phyloP scores from a whole-genome alignment of 2,113 vertebrate species.

The Nannospalax galili region DNA sequence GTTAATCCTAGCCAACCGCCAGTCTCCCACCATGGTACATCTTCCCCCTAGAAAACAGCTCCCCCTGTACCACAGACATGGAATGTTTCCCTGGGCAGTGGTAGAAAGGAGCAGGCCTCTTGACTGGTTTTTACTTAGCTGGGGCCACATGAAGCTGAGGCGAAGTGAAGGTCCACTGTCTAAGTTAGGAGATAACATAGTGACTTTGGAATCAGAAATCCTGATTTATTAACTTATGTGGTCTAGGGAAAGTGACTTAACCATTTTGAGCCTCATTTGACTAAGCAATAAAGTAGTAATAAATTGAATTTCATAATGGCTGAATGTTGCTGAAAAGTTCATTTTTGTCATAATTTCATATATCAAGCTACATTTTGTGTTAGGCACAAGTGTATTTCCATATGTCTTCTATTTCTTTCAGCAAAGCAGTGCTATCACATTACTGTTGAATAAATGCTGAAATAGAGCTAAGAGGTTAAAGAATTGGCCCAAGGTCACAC shows the following conservation, averaged over 20 bases:
- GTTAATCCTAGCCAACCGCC: neutral
- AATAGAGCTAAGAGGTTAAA: neutral
- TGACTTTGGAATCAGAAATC: neutral
- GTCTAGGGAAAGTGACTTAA: neutral
- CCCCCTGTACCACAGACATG: neutral
- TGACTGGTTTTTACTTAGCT: neutral
- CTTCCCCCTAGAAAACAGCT: neutral
- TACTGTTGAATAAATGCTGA: neutral
- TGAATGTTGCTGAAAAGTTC: neutral
- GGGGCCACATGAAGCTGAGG: neutral
- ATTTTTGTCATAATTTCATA: neutral
- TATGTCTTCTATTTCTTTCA: neutral
- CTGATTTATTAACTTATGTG: neutral
- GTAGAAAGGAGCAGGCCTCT: neutral
- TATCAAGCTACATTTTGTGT: neutral
- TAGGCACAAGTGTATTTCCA: neutral
- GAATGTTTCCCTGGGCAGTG: neutral
- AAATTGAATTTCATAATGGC: neutral
- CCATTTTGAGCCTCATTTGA: neutral
- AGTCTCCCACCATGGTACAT: fast-evolving
- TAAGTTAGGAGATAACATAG: neutral
- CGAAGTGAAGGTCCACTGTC: neutral
- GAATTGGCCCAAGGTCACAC: neutral
- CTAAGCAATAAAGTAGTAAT: neutral
- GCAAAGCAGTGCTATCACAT: neutral